Percentiles rank a stretch among this genome's conserved stretches.
Conservation (phyloP, 2,797 vertebrate genomes). For the Graptemys geographica region DNA sequence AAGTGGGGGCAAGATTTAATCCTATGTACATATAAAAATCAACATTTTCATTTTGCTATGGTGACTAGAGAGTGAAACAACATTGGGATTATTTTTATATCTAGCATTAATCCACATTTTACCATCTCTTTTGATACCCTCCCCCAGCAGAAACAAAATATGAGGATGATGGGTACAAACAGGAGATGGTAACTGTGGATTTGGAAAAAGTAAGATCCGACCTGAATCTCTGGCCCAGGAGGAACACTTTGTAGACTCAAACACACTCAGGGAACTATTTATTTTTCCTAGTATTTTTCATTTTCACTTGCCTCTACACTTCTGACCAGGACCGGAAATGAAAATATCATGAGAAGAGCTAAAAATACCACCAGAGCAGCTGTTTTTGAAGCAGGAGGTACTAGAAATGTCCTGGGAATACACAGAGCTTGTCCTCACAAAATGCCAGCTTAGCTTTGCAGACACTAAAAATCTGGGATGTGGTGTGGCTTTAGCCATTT, state of each 20-base stretch:
- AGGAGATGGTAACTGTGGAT: accelerated
- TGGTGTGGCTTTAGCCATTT: background rate
- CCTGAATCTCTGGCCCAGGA: background rate
- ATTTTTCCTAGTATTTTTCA: background rate
- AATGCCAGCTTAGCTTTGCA: background rate
- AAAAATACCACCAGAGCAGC: background rate
- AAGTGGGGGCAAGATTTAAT: background rate
- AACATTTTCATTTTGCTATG: background rate
- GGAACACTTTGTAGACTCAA: background rate
- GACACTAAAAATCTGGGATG: background rate
- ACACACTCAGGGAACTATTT: background rate
- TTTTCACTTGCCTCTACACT: background rate
- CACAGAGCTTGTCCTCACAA: background rate
- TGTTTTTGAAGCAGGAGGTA: background rate
- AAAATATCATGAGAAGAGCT: background rate
- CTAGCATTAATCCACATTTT: background rate
- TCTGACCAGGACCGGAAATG: background rate
- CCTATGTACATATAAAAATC: accelerated
- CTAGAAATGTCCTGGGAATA: background rate
- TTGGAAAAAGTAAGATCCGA: background rate
- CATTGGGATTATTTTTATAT: background rate
- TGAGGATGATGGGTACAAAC: background rate
- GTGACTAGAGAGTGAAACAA: background rate
- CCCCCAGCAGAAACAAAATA: background rate
- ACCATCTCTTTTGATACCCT: accelerated